phyloP scores from a whole-genome alignment of 30 jellyfish, hydroid and myxozoan species.

The Pelagia noctiluca region DNA sequence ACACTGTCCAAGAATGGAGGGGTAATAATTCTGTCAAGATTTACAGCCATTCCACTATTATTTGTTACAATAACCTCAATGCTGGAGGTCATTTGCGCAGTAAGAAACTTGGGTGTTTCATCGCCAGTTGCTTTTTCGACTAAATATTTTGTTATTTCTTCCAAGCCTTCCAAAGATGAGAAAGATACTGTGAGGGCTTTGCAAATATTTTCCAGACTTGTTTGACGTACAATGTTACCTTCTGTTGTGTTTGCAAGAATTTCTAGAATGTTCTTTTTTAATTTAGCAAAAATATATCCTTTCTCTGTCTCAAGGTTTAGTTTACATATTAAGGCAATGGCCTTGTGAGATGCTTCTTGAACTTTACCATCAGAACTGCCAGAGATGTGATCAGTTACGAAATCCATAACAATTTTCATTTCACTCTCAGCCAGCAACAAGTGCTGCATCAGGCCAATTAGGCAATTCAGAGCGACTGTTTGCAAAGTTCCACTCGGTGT shows the following conservation, averaged over 20 bases:
- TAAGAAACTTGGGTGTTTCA: neutral
- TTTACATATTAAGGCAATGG: constrained; percentile 37
- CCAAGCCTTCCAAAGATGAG: neutral
- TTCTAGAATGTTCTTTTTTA: constrained; percentile 3
- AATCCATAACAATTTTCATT: neutral
- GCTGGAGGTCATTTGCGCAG: constrained; percentile 25
- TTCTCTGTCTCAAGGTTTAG: constrained; percentile 20
- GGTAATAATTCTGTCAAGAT: neutral
- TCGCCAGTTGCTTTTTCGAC: neutral
- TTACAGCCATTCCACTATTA: neutral
- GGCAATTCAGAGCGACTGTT: constrained; percentile 12
- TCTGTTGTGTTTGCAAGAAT: neutral
- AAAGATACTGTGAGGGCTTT: constrained; percentile 40
- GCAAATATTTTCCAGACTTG: neutral
- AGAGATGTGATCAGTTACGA: neutral
- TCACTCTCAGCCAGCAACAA: constrained; percentile 19
- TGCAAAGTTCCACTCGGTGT: neutral
- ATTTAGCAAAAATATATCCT: neutral
- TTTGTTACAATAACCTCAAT: neutral
- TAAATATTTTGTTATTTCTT: neutral
- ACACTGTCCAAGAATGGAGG: neutral
- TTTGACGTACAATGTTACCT: neutral
- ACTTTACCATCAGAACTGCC: neutral
- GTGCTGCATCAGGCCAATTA: constrained; percentile 21
- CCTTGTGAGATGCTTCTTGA: neutral